Percentiles rank a stretch among this genome's conserved stretches.
phyloP scores from a whole-genome alignment of 2,888 invertebrate species.

The Drosophila tanythrix region DNA sequence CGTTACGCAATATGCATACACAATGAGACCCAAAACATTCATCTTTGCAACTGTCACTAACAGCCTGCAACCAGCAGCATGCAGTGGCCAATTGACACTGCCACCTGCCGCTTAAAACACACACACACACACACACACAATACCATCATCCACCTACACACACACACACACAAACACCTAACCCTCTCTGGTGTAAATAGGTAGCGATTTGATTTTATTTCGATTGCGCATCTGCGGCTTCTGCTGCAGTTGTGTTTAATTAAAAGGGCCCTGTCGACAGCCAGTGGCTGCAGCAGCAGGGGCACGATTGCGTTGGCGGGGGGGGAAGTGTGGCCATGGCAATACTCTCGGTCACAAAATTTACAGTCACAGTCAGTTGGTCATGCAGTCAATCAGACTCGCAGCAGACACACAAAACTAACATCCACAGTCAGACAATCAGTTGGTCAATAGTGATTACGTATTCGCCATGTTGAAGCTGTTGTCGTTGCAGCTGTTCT shows the following conservation, averaged over 20 bases:
- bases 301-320: neutral
- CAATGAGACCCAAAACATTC: slow-evolving; percentile 27
- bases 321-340: slow-evolving; percentile 11
- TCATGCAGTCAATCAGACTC: slow-evolving; percentile 46
- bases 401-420: slow-evolving; percentile 14
- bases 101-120: neutral
- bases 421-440: slow-evolving; percentile 16
- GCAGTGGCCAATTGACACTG: neutral
- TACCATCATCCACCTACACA: neutral
- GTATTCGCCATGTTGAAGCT: slow-evolving; percentile 43
- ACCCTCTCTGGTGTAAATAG: neutral
- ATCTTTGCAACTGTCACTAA: slow-evolving; percentile 36
- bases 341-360: slow-evolving; percentile 6
- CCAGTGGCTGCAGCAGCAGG: neutral
- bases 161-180: too few relatives aligned
- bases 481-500: slow-evolving; percentile 12
- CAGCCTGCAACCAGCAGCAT: neutral
- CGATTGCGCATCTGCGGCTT: slow-evolving; percentile 41
- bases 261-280: slow-evolving; percentile 50
- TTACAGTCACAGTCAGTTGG: slow-evolving; percentile 24
- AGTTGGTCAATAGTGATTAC: slow-evolving; percentile 51
- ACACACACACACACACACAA: neutral
- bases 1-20: slow-evolving; percentile 52
- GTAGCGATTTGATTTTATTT: slow-evolving; percentile 48
- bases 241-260: slow-evolving; percentile 53